These are phyloP conservation scores for Drosophila kikkawai DNA, from an alignment of 1,140 invertebrate genomes.

Conservation along the genomic window DNA sequence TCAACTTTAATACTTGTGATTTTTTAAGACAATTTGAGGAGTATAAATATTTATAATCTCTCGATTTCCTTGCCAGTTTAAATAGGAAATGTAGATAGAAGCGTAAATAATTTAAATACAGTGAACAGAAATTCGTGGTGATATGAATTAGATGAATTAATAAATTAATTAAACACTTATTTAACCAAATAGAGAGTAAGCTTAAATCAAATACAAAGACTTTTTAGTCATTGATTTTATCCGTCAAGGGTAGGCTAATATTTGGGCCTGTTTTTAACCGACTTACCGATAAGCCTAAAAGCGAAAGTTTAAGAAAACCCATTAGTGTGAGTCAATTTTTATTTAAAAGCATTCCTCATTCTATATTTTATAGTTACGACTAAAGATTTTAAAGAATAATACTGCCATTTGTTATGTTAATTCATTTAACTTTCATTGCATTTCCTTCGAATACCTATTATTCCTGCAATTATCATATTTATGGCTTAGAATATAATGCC, in stretches of 20 bases:
- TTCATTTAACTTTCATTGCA: neutral
- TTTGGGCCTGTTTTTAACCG: neutral
- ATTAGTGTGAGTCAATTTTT: slow-evolving; percentile 6
- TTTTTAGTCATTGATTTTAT: neutral
- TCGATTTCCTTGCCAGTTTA: neutral
- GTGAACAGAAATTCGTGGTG: neutral
- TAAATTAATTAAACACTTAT: no score
- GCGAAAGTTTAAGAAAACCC: slow-evolving; percentile 10
- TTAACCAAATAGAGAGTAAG: no score
- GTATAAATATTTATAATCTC: neutral
- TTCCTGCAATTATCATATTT: slow-evolving; percentile 26
- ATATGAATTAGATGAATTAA: no score
- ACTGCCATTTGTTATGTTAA: slow-evolving; percentile 1
- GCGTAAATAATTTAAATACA: neutral
- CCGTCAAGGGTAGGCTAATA: slow-evolving; percentile 13
- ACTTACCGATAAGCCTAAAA: slow-evolving; percentile 9
- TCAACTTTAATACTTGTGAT: neutral
- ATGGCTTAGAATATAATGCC: neutral
- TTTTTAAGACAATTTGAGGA: neutral
- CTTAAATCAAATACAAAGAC: neutral
- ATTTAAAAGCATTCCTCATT: no score
- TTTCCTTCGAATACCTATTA: slow-evolving; percentile 10
- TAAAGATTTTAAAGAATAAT: neutral
- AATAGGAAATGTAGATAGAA: neutral
- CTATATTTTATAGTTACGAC: neutral